Percentiles rank a stretch among this genome's conserved stretches.
Conservation (phyloP, 2,797 vertebrate species). For the Lagorchestes hirsutus region DNA sequence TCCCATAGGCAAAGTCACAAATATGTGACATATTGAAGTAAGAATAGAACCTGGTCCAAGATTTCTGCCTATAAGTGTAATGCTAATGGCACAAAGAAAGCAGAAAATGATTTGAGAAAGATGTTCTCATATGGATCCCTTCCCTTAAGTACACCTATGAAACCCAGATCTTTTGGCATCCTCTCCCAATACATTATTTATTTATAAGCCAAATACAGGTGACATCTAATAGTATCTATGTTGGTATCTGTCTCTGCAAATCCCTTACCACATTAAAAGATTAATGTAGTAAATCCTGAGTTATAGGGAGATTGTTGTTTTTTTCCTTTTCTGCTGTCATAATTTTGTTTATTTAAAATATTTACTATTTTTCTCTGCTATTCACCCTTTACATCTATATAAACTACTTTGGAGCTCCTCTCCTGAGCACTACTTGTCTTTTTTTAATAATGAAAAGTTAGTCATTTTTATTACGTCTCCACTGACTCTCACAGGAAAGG, state of each 20-base stretch:
- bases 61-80: conserved; percentile 29
- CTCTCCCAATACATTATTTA: conserved; percentile 52
- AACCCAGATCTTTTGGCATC: conserved; percentile 50
- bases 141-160: conserved; percentile 30
- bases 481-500: conserved; percentile 54
- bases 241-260: conserved; percentile 81
- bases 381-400: conserved; percentile 39
- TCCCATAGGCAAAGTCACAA: background rate
- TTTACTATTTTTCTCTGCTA: conserved; percentile 58
- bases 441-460: conserved; percentile 54
- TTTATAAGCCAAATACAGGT: conserved; percentile 49
- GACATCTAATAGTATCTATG: conserved; percentile 68
- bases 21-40: background rate
- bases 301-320: conserved; percentile 71
- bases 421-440: conserved; percentile 32
- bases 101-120: background rate
- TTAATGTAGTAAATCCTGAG: conserved; percentile 79
- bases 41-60: conserved; percentile 13
- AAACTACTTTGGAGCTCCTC: conserved; percentile 48
- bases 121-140: background rate
- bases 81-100: background rate
- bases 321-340: conserved; percentile 76
- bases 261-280: conserved; percentile 81
- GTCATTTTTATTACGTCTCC: conserved; percentile 21
- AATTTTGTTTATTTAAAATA: conserved; percentile 56